Evolutionary conservation across 1,140 invertebrate species (phyloP).

Genomic region (Augochlora pura): DNA sequence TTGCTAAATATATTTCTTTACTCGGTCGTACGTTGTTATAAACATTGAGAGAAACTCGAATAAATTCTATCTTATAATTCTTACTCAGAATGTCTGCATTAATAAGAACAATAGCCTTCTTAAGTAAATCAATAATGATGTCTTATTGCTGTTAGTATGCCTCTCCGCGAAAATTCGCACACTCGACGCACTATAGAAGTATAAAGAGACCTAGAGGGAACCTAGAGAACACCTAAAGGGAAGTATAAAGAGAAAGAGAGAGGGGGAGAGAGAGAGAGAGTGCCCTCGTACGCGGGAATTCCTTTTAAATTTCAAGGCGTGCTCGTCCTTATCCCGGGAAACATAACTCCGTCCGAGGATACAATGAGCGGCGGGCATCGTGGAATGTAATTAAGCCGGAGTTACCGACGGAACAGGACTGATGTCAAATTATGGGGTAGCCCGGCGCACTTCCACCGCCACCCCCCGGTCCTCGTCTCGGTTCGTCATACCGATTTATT

Average conservation of each 20-base stretch:
- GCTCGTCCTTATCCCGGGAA: slow-evolving; percentile 39
- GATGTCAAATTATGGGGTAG: slow-evolving; percentile 78
- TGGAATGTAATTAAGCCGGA: slow-evolving; percentile 79
- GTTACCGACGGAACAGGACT: slow-evolving; percentile 72
- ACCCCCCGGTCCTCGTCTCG: slow-evolving; percentile 41
- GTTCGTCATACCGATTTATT: slow-evolving; percentile 78
- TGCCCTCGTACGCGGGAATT: not conserved
- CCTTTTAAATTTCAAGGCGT: slow-evolving; percentile 31
- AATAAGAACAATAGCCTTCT: no score
- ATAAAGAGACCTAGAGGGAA: no score
- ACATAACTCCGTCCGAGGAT: slow-evolving; percentile 64
- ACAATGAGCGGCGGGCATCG: slow-evolving; percentile 70
- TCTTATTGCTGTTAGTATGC: no score
- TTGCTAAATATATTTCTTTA: no score
- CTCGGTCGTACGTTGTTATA: no score
- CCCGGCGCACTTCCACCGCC: slow-evolving; percentile 7
- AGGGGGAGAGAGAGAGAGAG: not conserved
- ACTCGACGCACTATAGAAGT: not conserved
- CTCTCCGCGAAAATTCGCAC: not conserved
- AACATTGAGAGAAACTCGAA: no score
- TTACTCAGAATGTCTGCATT: no score
- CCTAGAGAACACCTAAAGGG: not conserved
- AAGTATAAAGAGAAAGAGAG: not conserved
- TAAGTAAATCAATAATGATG: no score
- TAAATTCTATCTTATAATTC: no score